These are phyloP conservation scores for Thaumatotibia leucotreta DNA, from an alignment of 1,140 invertebrate genomes.

Conservation along the genomic window DNA sequence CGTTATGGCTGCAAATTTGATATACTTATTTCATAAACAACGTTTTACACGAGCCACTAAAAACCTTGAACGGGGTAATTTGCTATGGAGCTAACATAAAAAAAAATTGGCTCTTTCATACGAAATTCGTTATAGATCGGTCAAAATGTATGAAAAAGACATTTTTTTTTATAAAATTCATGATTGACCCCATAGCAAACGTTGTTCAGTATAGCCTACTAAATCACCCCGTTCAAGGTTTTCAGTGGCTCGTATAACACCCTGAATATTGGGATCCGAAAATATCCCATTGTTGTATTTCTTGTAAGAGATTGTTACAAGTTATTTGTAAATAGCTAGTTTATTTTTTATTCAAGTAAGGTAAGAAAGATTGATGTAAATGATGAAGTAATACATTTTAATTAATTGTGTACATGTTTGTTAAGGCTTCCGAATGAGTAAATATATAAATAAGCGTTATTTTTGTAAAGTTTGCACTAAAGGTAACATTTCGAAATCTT, in stretches of 20 bases:
- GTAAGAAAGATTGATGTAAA: neutral
- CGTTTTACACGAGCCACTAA: too few species aligned
- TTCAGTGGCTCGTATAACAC: too few species aligned
- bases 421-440: too few species aligned
- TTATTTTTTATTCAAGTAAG: neutral
- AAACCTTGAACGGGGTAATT: too few species aligned
- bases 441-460: neutral
- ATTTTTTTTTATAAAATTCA: too few species aligned
- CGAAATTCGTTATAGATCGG: too few species aligned
- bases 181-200: too few species aligned
- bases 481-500: neutral
- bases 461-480: neutral
- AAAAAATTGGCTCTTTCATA: too few species aligned
- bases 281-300: neutral
- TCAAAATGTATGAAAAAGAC: too few species aligned
- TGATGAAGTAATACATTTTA: neutral
- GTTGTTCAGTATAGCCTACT: too few species aligned
- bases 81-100: too few species aligned
- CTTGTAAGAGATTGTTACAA: slow-evolving; percentile 5
- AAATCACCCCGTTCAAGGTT: too few species aligned
- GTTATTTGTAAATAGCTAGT: slow-evolving; percentile 4
- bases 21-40: neutral
- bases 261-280: neutral
- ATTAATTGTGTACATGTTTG: neutral
- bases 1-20: slow-evolving; percentile 1